Evolutionary conservation across 2,888 invertebrate species (phyloP).

Genomic region (Horisme vitalbata): DNA sequence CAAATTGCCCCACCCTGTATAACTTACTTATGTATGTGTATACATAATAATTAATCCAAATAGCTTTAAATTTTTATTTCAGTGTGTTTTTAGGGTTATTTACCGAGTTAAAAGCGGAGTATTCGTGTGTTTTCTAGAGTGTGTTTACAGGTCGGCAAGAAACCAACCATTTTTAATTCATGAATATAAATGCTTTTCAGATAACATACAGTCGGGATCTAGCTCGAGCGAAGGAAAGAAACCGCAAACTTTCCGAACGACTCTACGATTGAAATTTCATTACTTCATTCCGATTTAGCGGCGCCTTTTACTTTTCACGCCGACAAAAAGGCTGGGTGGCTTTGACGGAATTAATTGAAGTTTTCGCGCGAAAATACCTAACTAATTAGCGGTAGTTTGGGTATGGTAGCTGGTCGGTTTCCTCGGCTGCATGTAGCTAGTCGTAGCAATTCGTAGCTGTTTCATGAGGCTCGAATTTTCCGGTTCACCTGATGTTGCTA

Average conservation of each 20-base stretch:
- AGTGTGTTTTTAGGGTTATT: no score
- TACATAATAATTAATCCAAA: no score
- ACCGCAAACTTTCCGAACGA: constrained; percentile 44
- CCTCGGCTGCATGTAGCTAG: constrained; percentile 19
- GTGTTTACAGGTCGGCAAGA: no score
- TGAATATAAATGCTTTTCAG: constrained; percentile 27
- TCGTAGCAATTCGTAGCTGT: constrained; percentile 5
- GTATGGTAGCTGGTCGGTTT: constrained; percentile 33
- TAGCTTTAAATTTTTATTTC: no score
- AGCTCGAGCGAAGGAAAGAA: constrained; percentile 37
- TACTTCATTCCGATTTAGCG: constrained; percentile 54
- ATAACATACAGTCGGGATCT: constrained; percentile 31
- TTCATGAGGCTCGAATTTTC: constrained; percentile 30
- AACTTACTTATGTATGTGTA: no score
- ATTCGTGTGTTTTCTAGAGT: no score
- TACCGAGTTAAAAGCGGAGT: no score
- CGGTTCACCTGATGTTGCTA: constrained; percentile 23
- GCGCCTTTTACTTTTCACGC: constrained; percentile 54
- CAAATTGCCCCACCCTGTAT: no score
- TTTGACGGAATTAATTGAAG: constrained; percentile 71
- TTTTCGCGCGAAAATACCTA: constrained; percentile 67
- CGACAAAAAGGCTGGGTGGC: constrained; percentile 50
- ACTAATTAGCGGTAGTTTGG: constrained; percentile 62
- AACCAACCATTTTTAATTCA: no score
- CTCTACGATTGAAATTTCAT: constrained; percentile 56